A percentile compares a stretch with the other conserved stretches of the same genome.
phyloP scores from a whole-genome alignment of 2,113 vertebrate genomes.

The Mirza zaza region DNA sequence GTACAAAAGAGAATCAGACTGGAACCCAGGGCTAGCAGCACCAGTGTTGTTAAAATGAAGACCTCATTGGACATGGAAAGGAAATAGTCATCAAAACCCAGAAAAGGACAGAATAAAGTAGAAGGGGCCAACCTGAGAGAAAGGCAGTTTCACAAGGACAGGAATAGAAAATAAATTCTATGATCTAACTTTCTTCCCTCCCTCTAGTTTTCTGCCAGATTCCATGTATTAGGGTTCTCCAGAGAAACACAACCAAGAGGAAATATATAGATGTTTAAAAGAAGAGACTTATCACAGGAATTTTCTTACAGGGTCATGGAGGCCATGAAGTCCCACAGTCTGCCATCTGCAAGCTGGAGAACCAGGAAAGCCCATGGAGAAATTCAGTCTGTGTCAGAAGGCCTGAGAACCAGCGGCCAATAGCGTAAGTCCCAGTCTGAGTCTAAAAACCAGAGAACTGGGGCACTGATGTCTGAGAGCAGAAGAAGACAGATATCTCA shows the following conservation, averaged over 20 bases:
- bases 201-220: not conserved
- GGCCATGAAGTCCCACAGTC: not conserved
- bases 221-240: not conserved
- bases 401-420: not conserved
- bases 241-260: not conserved
- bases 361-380: not conserved
- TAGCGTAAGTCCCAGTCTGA: not conserved
- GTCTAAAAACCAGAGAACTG: not conserved
- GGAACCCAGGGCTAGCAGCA: not conserved
- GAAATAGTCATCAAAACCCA: not conserved
- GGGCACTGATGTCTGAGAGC: not conserved
- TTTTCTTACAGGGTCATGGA: not conserved
- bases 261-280: not conserved
- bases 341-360: not conserved
- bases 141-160: not conserved
- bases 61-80: not conserved
- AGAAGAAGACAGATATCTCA: not conserved
- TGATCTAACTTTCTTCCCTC: not conserved
- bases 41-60: not conserved
- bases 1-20: not conserved
- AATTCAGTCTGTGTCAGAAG: not conserved
- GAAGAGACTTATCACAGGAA: not conserved
- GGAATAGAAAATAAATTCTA: not conserved
- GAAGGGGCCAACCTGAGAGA: not conserved
- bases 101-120: not conserved